phyloP scores from a whole-genome alignment of 2,113 vertebrate species.

The Nothocercus nigrocapillus region DNA sequence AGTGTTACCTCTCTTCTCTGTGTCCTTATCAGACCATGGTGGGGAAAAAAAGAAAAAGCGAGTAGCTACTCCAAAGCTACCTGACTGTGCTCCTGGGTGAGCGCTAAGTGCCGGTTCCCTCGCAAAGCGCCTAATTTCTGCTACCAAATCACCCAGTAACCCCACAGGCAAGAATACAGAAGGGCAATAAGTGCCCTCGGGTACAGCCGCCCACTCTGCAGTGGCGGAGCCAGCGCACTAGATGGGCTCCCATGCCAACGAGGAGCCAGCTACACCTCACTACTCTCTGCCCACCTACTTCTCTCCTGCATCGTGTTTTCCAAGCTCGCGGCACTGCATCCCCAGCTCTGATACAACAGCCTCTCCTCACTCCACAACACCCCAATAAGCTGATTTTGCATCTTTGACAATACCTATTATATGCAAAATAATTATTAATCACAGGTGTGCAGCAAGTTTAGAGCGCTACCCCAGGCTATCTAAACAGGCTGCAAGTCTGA shows the following conservation, averaged over 20 bases:
- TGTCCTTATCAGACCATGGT: not conserved
- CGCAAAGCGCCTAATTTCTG: not conserved
- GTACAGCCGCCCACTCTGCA: not conserved
- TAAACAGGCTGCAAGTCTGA: not conserved
- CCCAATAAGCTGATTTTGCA: not conserved
- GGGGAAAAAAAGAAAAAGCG: not conserved
- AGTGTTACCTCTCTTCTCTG: not conserved
- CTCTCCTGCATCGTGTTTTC: not conserved
- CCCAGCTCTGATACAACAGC: not conserved
- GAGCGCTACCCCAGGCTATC: not conserved
- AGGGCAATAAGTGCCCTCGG: not conserved
- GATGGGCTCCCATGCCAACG: fast-evolving
- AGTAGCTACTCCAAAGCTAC: not conserved
- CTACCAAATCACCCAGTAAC: not conserved
- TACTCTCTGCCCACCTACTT: not conserved
- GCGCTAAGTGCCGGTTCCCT: not conserved
- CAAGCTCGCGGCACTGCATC: not conserved
- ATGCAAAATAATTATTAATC: not conserved
- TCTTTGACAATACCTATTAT: not conserved
- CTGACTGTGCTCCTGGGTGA: not conserved
- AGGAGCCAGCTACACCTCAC: not conserved
- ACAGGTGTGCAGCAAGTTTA: not conserved
- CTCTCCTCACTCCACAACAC: not conserved
- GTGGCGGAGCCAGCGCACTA: not conserved
- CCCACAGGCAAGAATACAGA: not conserved